Evolutionary conservation across 2,113 vertebrate species (phyloP).

Genomic region (Martes martes): DNA sequence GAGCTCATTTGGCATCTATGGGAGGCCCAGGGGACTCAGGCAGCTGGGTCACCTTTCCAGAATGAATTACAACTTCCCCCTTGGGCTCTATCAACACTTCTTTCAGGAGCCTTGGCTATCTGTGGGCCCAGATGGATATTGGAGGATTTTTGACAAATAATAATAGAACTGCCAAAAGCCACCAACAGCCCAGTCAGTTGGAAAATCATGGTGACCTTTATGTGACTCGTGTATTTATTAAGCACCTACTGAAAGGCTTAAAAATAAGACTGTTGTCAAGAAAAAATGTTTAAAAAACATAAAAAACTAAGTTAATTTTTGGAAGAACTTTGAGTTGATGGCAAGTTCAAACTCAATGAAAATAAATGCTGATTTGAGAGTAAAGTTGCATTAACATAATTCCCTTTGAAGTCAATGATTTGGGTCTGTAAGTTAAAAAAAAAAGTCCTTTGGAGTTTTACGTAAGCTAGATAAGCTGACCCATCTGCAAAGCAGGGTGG

Average conservation of each 20-base stretch:
- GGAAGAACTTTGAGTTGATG: background rate
- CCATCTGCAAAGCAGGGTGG: background rate
- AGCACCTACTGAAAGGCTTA: background rate
- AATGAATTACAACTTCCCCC: slow-evolving; percentile 28
- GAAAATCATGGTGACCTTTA: slow-evolving; percentile 35
- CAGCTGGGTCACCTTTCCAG: slow-evolving; percentile 34
- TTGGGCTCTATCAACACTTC: slow-evolving; percentile 12
- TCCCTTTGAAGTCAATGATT: slow-evolving; percentile 39
- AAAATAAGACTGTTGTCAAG: background rate
- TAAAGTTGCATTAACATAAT: slow-evolving; percentile 14
- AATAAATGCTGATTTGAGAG: slow-evolving; percentile 26
- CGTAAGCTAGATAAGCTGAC: background rate
- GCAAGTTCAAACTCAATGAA: slow-evolving; percentile 35
- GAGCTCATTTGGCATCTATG: slow-evolving; percentile 42
- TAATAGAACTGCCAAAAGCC: background rate
- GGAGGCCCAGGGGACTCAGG: background rate
- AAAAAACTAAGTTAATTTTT: slow-evolving; percentile 26
- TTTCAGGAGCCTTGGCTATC: slow-evolving; percentile 29
- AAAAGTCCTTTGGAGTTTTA: background rate
- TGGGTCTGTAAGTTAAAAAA: background rate
- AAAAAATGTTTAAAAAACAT: background rate
- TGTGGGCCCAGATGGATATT: slow-evolving; percentile 24
- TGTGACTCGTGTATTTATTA: slow-evolving; percentile 30
- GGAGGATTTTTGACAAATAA: slow-evolving; percentile 40
- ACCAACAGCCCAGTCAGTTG: background rate